These are phyloP conservation scores for Brachionus koreanus DNA, from an alignment of 1,140 invertebrate species.

Conservation along the genomic window DNA sequence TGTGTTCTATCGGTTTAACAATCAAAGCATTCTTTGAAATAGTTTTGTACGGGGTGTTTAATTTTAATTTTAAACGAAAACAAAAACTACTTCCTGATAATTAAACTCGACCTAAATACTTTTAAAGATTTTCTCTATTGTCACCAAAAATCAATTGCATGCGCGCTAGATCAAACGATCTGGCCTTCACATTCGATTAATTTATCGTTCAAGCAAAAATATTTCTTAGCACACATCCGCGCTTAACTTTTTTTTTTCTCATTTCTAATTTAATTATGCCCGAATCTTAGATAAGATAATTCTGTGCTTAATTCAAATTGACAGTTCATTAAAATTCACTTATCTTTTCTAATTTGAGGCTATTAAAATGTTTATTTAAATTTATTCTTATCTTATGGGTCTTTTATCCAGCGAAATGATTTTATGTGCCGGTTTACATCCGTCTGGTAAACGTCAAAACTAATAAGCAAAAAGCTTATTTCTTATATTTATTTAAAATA, in stretches of 20 bases:
- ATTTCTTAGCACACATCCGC: not conserved
- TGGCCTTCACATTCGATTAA: slow-evolving; percentile 13
- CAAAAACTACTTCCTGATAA: slow-evolving; percentile 32
- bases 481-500: too few species aligned
- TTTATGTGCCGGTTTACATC: not conserved
- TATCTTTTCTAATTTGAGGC: not conserved
- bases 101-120: slow-evolving; percentile 37
- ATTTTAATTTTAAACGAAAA: not conserved
- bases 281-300: slow-evolving; percentile 18
- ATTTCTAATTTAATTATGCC: not conserved
- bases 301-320: not conserved
- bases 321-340: slow-evolving; percentile 39
- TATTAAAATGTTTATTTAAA: not conserved
- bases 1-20: slow-evolving; percentile 27
- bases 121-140: not conserved
- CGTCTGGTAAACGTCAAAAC: not conserved
- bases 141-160: slow-evolving; percentile 28
- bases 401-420: not conserved
- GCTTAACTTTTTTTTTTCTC: not conserved
- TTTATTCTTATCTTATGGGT: not conserved
- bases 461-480: not conserved
- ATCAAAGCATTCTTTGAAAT: slow-evolving; percentile 32
- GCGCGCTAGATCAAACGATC: not conserved
- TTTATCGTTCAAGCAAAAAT: slow-evolving; percentile 5
- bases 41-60: slow-evolving; percentile 17